Percentiles rank a stretch among this genome's conserved stretches.
Evolutionary conservation across 1,140 invertebrate species (phyloP).

Genomic region (Lucilia sericata): DNA sequence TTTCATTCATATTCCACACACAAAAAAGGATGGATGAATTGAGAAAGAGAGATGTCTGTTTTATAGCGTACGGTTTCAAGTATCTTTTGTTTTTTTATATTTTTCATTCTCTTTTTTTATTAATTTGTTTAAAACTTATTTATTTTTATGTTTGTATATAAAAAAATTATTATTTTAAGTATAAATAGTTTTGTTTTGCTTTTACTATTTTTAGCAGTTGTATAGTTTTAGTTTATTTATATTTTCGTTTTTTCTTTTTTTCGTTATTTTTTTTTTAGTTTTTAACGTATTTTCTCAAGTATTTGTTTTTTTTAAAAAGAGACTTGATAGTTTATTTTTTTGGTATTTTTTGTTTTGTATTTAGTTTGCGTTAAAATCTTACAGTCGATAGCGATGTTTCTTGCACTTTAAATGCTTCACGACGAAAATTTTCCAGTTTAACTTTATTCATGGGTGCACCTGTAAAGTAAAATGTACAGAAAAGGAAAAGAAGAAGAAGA

Average conservation of each 20-base stretch:
- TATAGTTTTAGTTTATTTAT: slow-evolving; percentile 32
- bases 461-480: slow-evolving; percentile 61
- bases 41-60: slow-evolving; percentile 28
- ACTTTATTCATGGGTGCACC: slow-evolving; percentile 83
- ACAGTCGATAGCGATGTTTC: slow-evolving; percentile 80
- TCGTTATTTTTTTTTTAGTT: not conserved
- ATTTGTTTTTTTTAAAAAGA: not conserved
- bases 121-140: slow-evolving; percentile 23
- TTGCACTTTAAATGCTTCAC: slow-evolving; percentile 76
- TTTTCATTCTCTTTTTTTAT: not conserved
- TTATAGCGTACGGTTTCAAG: slow-evolving; percentile 37
- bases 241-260: no score
- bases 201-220: not conserved
- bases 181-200: not conserved
- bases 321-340: slow-evolving; percentile 25
- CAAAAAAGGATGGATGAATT: slow-evolving; percentile 27
- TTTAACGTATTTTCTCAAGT: not conserved
- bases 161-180: slow-evolving; percentile 11
- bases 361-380: slow-evolving; percentile 64
- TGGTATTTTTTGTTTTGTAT: not conserved
- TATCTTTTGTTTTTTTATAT: slow-evolving; percentile 13
- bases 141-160: slow-evolving; percentile 18
- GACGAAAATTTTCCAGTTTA: slow-evolving; percentile 79
- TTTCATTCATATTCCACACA: slow-evolving; percentile 38
- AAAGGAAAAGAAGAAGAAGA: not conserved